Percentiles rank a stretch among this genome's conserved stretches.
These are phyloP conservation scores for Tipula lateralis DNA, from an alignment of 2,888 invertebrate species.

Conservation along the genomic window DNA sequence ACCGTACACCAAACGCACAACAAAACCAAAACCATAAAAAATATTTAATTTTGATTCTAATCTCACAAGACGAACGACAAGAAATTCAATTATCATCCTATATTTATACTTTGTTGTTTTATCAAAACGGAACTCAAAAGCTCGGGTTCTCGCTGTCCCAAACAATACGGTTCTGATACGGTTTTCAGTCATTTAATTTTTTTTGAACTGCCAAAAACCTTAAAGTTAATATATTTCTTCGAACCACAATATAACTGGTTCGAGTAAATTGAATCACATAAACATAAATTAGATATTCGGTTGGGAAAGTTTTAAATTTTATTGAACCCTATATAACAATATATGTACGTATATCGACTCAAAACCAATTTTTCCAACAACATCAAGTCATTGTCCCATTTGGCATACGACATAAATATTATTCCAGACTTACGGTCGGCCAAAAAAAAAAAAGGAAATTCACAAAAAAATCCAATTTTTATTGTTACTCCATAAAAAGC, in stretches of 20 bases:
- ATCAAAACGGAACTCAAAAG: background rate
- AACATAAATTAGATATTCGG: no score
- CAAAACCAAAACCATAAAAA: background rate
- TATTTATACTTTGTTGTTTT: background rate
- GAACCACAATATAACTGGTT: no score
- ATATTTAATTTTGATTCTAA: background rate
- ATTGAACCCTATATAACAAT: no score
- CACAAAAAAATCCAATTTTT: background rate
- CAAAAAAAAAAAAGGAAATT: no score
- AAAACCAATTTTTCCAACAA: background rate
- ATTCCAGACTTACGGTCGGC: conserved; percentile 20
- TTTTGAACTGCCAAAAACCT: no score
- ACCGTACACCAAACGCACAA: background rate
- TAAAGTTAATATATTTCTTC: no score
- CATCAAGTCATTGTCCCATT: background rate
- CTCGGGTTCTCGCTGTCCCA: background rate
- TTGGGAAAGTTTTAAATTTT: no score
- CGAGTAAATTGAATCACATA: no score
- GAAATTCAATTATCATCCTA: background rate
- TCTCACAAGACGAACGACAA: background rate
- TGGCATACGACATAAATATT: background rate
- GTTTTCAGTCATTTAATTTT: no score
- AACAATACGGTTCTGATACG: no score
- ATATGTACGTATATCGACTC: background rate
- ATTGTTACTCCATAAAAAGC: background rate